Conservation (phyloP, 2,113 vertebrate species). For the Mustelus asterias region DNA sequence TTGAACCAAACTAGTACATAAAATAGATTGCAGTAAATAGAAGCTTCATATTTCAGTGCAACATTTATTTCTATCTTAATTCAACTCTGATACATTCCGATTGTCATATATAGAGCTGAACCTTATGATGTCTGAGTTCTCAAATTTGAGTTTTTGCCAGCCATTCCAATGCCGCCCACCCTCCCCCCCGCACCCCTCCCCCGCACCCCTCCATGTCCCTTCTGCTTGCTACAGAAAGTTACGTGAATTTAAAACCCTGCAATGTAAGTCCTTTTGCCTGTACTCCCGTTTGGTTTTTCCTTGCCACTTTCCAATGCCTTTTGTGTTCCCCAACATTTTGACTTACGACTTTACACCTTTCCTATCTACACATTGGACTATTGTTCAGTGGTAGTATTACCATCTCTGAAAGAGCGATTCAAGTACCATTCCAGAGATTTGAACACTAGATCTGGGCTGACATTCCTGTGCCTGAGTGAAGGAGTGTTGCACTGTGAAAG, state of each 20-base stretch:
- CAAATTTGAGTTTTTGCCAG: neutral
- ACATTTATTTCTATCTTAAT: neutral
- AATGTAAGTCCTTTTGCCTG: neutral
- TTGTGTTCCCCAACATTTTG: neutral
- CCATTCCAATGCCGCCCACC: too few relatives aligned
- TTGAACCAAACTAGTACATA: neutral
- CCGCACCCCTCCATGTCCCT: too few relatives aligned
- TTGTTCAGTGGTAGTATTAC: neutral
- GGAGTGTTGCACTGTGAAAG: neutral
- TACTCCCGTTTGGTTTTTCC: neutral
- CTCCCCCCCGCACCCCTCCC: neutral
- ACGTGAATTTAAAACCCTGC: neutral
- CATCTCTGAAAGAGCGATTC: neutral
- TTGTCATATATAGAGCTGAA: neutral
- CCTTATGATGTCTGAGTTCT: neutral
- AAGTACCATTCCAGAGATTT: neutral
- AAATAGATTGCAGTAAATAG: neutral
- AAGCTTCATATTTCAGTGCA: neutral
- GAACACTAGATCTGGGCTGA: neutral
- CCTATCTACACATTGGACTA: neutral
- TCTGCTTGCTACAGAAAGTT: neutral
- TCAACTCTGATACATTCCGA: neutral
- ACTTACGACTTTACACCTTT: neutral
- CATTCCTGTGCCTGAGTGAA: neutral
- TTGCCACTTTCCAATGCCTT: neutral